These are phyloP conservation scores for Fulica atra DNA, from an alignment of 2,113 vertebrate genomes.

Conservation along the genomic window DNA sequence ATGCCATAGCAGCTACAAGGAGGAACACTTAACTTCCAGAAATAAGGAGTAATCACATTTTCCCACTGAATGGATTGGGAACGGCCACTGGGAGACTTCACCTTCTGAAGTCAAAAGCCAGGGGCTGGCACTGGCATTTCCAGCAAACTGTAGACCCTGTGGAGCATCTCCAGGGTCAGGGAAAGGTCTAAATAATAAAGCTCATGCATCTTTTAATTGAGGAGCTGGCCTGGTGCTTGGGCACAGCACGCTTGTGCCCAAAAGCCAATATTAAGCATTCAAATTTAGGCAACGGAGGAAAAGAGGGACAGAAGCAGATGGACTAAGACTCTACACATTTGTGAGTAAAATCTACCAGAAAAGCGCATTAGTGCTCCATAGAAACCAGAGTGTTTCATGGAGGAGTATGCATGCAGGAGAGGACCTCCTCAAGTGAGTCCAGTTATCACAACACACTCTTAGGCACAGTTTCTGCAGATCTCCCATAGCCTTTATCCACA, in stretches of 20 bases:
- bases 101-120: background rate
- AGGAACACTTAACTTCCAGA: conserved; percentile 56
- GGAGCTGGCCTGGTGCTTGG: background rate
- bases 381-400: background rate
- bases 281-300: background rate
- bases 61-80: conserved; percentile 24
- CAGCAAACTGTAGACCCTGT: background rate
- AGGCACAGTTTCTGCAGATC: background rate
- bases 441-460: background rate
- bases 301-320: conserved; percentile 12
- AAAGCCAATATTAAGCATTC: conserved; percentile 35
- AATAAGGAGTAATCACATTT: conserved; percentile 66
- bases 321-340: background rate
- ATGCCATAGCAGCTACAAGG: conserved; percentile 42
- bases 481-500: background rate
- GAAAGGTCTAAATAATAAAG: background rate
- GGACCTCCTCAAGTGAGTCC: background rate
- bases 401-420: background rate
- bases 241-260: background rate
- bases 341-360: background rate
- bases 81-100: conserved; percentile 18
- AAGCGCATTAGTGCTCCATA: background rate
- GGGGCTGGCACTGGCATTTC: background rate
- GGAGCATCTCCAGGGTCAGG: background rate
- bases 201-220: conserved; percentile 15